phyloP scores from a whole-genome alignment of 2,113 vertebrate genomes.

The Siphamia tubifer region DNA sequence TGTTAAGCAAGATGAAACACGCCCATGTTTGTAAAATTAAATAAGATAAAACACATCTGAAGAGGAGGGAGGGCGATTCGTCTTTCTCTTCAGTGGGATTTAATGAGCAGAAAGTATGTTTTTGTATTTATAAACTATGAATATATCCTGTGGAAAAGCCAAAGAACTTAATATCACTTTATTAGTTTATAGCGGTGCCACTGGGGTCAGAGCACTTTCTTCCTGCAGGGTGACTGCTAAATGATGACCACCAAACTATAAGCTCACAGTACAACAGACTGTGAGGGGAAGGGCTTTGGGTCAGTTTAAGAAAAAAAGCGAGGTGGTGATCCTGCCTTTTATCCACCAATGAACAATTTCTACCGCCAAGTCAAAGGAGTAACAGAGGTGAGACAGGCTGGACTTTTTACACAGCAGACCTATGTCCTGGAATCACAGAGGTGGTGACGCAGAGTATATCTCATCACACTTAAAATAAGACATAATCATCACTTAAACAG shows the following conservation, averaged over 20 bases:
- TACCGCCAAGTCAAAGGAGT: no score
- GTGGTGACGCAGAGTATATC: no score
- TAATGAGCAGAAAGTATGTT: background rate
- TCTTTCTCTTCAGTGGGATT: background rate
- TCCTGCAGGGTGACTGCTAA: background rate
- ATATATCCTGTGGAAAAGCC: background rate
- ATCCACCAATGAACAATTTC: conserved; percentile 14
- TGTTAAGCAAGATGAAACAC: conserved; percentile 11
- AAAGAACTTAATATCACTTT: background rate
- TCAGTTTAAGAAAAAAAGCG: no score
- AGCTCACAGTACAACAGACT: background rate
- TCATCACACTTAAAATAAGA: no score
- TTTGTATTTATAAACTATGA: background rate
- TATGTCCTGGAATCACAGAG: no score
- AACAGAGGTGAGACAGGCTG: no score
- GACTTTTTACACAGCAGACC: no score
- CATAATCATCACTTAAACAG: no score
- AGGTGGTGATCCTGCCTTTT: no score
- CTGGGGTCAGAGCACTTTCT: conserved; percentile 6
- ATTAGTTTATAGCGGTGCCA: background rate
- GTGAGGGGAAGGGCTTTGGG: background rate
- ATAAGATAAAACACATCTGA: conserved; percentile 4
- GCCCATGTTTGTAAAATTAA: no score
- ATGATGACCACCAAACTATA: background rate
- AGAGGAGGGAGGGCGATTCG: background rate